Evolutionary conservation across 1,140 invertebrate species (phyloP), one percentile per base, ranked within the genome.

Genomic region (Aphelinus certus): DNA sequence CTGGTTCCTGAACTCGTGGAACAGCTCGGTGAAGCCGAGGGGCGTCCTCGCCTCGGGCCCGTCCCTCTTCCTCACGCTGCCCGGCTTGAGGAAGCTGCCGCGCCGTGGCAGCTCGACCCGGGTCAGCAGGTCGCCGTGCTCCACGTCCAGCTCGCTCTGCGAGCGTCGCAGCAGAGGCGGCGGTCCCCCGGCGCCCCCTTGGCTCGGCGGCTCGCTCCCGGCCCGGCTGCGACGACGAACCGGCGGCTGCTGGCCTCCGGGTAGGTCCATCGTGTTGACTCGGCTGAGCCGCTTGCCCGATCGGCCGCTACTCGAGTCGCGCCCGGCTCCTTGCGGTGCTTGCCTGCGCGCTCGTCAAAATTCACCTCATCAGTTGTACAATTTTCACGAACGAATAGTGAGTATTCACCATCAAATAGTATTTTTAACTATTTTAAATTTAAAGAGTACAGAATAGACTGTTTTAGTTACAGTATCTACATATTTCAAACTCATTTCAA

Each of bases 21-120:
- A 95, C 66, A 95, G 87, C 86, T 95, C 94, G 73, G 93, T 93
- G 84, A 95, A 94, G 72, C 94, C 94, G 65, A 95, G 88, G 66
- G 94, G 94, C 75, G 93, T 94, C 49, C 93, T 93, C 71, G 86
- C 84, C 9, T 84, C 83, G 62, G 85, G 71, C 78, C 85, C 84
- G 26, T 85, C 82, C 0, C 82, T 81, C 57, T 82, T 81, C 43
- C 86, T 79, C 7, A 83, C 82, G 7, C 80, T 86, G n/a, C 92
- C 92, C 42, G 93, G 91, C 80, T 94, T 95, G 1, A 95, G 85
- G 79, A 96, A 95, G 81, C 94, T 95, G 1, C 93, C 92, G 68
- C 94, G 94, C 79, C 94, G 89, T 6, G 94, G 94, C 80, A 96
- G 92, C 43, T 94, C 94, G 5, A 95, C 94, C 83, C 94, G 93